Conservation (phyloP, 1,140 invertebrate genomes). For the Augochlora pura region DNA sequence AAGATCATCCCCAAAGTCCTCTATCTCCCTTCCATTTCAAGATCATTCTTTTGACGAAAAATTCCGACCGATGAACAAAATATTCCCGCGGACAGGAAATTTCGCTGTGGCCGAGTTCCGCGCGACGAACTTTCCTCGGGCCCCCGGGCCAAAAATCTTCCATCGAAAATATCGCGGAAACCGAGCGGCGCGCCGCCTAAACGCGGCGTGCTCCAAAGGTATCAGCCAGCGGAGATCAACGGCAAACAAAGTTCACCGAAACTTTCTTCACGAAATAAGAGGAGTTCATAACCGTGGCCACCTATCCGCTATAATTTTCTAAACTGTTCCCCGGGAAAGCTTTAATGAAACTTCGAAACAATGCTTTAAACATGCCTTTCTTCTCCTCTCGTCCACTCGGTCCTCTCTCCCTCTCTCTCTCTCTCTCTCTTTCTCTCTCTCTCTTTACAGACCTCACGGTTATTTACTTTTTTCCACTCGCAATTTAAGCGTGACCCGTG, state of each 20-base stretch:
- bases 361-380: background rate
- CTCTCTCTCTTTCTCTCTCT: background rate
- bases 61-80: slow-evolving; percentile 26
- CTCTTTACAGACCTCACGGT: background rate
- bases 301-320: background rate
- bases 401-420: background rate
- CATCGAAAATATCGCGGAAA: background rate
- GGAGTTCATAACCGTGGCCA: slow-evolving; percentile 1
- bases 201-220: background rate
- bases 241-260: background rate
- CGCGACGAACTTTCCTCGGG: slow-evolving; percentile 12
- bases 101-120: slow-evolving; percentile 24
- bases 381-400: background rate
- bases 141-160: slow-evolving; percentile 31
- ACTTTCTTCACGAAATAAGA: background rate
- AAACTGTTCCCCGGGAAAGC: background rate
- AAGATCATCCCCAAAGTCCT: no score
- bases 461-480: background rate
- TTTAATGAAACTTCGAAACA: background rate
- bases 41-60: no score
- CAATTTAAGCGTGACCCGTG: background rate
- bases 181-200: background rate
- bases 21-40: no score
- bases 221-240: background rate
- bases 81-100: slow-evolving; percentile 35